Conservation (phyloP, 1,140 invertebrate species). For the Temnothorax longispinosus region DNA sequence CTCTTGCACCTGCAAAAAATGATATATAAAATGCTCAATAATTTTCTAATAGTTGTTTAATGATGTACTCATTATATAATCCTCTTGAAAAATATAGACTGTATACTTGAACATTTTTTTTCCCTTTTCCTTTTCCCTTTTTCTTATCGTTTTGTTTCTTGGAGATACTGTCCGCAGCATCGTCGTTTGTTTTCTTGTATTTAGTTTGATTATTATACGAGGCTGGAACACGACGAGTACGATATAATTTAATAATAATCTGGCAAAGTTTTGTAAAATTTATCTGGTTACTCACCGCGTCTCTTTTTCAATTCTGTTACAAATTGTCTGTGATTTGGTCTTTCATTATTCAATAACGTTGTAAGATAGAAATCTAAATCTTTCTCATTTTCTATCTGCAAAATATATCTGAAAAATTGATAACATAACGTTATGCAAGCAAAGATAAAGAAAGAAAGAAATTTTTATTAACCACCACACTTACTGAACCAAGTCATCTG, state of each 20-base stretch:
- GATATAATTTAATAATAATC: conserved; percentile 6
- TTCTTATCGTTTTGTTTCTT: conserved; percentile 78
- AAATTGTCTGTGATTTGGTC: conserved; percentile 89
- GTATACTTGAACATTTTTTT: conserved; percentile 61
- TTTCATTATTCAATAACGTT: conserved; percentile 88
- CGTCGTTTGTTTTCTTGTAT: conserved; percentile 73
- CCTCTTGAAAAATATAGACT: conserved; percentile 19
- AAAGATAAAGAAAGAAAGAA: neutral
- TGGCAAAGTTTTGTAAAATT: conserved; percentile 29
- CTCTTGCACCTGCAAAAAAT: conserved; percentile 80
- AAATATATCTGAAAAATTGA: conserved; percentile 86
- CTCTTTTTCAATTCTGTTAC: conserved; percentile 88
- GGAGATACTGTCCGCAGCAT: conserved; percentile 49
- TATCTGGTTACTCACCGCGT: conserved; percentile 63
- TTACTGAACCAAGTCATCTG: conserved; percentile 89
- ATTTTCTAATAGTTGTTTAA: neutral
- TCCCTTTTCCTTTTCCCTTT: conserved; percentile 77
- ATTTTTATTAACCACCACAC: conserved; percentile 61
- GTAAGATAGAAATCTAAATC: conserved; percentile 91
- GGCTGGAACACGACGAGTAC: conserved; percentile 52
- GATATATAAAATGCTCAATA: neutral
- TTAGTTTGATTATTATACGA: conserved; percentile 63
- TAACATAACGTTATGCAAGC: neutral
- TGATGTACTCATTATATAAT: neutral
- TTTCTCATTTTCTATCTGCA: conserved; percentile 88